These are phyloP conservation scores for Schizaphis graminum DNA, from an alignment of 2,888 invertebrate genomes.

Conservation along the genomic window DNA sequence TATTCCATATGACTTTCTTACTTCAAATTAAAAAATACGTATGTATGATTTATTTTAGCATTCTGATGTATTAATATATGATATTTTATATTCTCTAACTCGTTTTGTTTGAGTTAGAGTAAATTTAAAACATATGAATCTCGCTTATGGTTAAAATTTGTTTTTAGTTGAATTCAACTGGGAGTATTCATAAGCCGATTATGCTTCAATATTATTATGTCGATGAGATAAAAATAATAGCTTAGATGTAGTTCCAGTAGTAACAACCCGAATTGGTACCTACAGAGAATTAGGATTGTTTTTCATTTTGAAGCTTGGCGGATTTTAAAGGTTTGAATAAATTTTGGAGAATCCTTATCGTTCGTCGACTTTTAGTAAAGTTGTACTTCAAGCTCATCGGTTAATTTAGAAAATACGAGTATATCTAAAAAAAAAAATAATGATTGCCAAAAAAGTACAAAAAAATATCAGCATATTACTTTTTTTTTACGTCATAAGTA, in stretches of 20 bases:
- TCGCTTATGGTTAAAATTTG: neutral
- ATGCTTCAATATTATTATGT: neutral
- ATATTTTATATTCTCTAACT: neutral
- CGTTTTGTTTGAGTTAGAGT: neutral
- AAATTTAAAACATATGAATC: neutral
- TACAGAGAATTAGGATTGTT: neutral
- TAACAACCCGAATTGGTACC: neutral
- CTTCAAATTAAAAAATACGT: too few species aligned
- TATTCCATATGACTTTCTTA: too few species aligned
- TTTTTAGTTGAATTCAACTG: neutral
- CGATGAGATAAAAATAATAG: neutral
- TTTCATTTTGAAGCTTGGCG: neutral
- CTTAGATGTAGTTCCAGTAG: neutral
- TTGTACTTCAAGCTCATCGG: neutral
- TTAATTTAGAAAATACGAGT: neutral
- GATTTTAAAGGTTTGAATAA: neutral
- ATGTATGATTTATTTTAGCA: too few species aligned
- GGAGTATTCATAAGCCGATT: slow-evolving; percentile 1
- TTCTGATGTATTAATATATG: neutral
- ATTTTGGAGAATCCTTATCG: neutral
- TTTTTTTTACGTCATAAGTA: neutral
- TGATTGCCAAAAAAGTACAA: neutral
- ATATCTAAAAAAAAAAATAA: neutral
- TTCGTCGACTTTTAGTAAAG: neutral
- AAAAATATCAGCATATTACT: neutral